A percentile compares a stretch with the other conserved stretches of the same genome.
These are phyloP conservation scores for Athripsodes cinereus DNA, from an alignment of 2,888 invertebrate species.

Conservation along the genomic window DNA sequence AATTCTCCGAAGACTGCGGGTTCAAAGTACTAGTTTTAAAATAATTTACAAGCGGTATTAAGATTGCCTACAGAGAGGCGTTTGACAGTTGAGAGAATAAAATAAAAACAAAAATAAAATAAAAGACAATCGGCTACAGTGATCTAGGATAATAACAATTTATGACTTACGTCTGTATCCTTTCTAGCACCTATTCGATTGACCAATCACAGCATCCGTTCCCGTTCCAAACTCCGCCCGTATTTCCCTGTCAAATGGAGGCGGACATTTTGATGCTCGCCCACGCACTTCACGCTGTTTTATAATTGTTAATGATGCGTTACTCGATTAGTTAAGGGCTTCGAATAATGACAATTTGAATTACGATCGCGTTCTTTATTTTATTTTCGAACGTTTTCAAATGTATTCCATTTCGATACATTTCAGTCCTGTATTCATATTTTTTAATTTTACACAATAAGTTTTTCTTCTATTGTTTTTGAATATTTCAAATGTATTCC, in stretches of 20 bases:
- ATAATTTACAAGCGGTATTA: no score
- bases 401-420: no score
- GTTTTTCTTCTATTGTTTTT: no score
- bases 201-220: constrained; percentile 16
- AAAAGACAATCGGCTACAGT: background rate
- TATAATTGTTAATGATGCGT: background rate
- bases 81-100: background rate
- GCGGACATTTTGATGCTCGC: constrained; percentile 22
- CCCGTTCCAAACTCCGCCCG: constrained; percentile 19
- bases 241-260: constrained; percentile 26
- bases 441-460: no score
- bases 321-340: constrained; percentile 3
- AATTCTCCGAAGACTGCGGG: no score
- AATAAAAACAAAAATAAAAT: no score
- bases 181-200: constrained; percentile 13
- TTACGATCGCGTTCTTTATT: background rate
- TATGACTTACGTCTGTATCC: constrained; percentile 18
- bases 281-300: constrained; percentile 1
- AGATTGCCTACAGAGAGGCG: background rate
- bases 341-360: background rate
- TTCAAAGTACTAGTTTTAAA: no score
- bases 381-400: background rate
- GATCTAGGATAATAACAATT: background rate
- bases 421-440: no score
- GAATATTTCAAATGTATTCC: no score